Conservation (phyloP, 1,140 invertebrate species). For the Eciton burchellii region DNA sequence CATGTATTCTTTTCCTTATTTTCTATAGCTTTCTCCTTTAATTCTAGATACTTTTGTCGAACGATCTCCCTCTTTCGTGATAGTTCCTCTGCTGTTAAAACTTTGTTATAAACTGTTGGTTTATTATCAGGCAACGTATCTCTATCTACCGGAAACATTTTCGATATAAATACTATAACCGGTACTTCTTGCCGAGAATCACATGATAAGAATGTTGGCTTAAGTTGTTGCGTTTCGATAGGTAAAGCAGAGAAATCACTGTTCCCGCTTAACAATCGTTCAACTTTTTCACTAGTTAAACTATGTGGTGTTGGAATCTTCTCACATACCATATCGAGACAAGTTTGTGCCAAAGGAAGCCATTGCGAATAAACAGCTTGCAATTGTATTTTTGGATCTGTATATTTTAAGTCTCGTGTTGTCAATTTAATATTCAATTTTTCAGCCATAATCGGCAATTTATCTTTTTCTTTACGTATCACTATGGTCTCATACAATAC, state of each 20-base stretch:
- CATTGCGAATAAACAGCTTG: conserved; percentile 94
- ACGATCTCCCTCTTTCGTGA: conserved; percentile 89
- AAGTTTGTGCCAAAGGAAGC: conserved; percentile 93
- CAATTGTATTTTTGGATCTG: conserved; percentile 91
- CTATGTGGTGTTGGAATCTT: conserved; percentile 93
- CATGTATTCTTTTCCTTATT: conserved; percentile 73
- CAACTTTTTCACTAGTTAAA: conserved; percentile 91
- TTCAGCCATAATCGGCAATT: conserved; percentile 92
- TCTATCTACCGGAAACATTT: conserved; percentile 95
- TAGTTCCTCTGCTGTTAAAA: conserved; percentile 92
- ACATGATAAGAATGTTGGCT: conserved; percentile 92
- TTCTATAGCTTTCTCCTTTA: conserved; percentile 51
- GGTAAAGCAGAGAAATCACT: conserved; percentile 90
- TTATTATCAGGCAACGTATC: conserved; percentile 90
- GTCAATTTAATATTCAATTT: conserved; percentile 93
- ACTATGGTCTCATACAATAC: conserved; percentile 94
- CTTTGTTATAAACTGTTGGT: too few species aligned
- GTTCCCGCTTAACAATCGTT: conserved; percentile 86
- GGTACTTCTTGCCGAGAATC: conserved; percentile 88
- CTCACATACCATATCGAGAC: conserved; percentile 92
- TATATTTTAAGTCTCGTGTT: conserved; percentile 91
- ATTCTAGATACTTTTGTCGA: conserved; percentile 87
- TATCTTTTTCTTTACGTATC: conserved; percentile 92
- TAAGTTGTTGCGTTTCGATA: conserved; percentile 90
- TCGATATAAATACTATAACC: conserved; percentile 96